A percentile compares a stretch with the other conserved stretches of the same genome.
Evolutionary conservation across 2,113 vertebrate genomes (phyloP).

Genomic region (Sprattus sprattus): DNA sequence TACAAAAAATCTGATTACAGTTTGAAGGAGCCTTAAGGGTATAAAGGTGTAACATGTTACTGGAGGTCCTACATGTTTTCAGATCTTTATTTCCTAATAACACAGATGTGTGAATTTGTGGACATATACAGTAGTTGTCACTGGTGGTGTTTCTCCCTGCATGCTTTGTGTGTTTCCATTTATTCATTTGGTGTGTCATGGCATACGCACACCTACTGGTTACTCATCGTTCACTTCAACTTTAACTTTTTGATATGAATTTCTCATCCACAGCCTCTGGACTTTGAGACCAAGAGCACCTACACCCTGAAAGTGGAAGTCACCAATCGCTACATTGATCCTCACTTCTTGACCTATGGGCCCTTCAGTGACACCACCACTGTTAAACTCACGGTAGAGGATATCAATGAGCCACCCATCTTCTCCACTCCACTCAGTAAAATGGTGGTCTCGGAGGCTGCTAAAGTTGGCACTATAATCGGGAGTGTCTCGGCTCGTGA

Average conservation of each 20-base stretch:
- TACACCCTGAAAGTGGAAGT: constrained; percentile 88
- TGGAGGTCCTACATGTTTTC: no score
- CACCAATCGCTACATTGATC: constrained; percentile 88
- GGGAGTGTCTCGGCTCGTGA: constrained; percentile 89
- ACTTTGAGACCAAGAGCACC: constrained; percentile 89
- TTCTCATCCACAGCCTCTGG: constrained; percentile 75
- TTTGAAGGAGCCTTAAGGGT: no score
- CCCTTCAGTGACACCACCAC: constrained; percentile 87
- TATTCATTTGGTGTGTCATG: background rate
- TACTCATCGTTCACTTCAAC: background rate
- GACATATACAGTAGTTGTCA: background rate
- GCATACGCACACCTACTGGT: background rate
- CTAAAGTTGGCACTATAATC: constrained; percentile 84
- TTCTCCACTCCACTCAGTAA: constrained; percentile 77
- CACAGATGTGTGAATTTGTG: background rate
- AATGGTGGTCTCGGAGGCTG: constrained; percentile 90
- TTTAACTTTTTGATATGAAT: background rate
- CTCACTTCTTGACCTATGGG: constrained; percentile 83
- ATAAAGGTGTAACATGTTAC: no score
- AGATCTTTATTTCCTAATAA: background rate
- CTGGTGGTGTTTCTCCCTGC: background rate
- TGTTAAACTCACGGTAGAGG: constrained; percentile 87
- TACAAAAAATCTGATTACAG: no score
- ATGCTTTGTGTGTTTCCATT: background rate
- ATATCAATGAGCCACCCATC: constrained; percentile 89